Base-by-base conservation (phyloP, 2,113 vertebrate genomes). In the Tylochromis polylepis region DNA sequence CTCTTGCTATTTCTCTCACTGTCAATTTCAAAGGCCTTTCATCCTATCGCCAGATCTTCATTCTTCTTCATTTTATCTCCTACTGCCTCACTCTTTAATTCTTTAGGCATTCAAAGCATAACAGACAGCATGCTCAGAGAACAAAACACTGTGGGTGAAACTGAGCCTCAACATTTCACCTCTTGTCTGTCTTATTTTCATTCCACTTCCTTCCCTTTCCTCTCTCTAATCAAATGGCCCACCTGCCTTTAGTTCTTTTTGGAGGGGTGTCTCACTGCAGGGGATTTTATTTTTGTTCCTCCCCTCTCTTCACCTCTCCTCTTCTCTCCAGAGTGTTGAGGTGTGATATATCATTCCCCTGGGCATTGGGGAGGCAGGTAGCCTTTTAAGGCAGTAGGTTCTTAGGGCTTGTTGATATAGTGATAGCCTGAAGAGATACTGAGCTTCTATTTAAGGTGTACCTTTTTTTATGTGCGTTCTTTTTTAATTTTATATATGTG, bases 271-370 rank as follows among this genome's bases (percentile, higher is more conserved):
- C 22, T 78, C 67, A 80, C 53, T 49, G 29, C 79, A 72, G 11
- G 65, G 43, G 20, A 67, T 62, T 81, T 78, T 18, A 79, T 65
- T 75, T 83, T 72, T 75, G 43, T 62, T 80, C 22, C 22, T 24
- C 41, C 53, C 67, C 46, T 29, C 24, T 27, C 43, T 49, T 51
- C 70, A 51, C 70, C 70, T 12, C 58, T 56, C 16, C 11, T 55
- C 82, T 72, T 27, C 62, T 83, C 85, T 87, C 55, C 27, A 10
- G 77, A 82, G 80, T 90, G 79, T 88, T 77, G 16, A 82, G 24
- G 86, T 81, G 84, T 86, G 79, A 92, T 91, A 85, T 81, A 92
- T 88, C n/a, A 57, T 75, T 83, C 91, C 89, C 79, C 18, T 65
- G 81, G 87, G 88, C 57, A 79, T 87, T 84, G 83, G 22, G 12